These are phyloP conservation scores for Bombus difficillimus DNA, from an alignment of 1,140 invertebrate genomes.

Conservation along the genomic window DNA sequence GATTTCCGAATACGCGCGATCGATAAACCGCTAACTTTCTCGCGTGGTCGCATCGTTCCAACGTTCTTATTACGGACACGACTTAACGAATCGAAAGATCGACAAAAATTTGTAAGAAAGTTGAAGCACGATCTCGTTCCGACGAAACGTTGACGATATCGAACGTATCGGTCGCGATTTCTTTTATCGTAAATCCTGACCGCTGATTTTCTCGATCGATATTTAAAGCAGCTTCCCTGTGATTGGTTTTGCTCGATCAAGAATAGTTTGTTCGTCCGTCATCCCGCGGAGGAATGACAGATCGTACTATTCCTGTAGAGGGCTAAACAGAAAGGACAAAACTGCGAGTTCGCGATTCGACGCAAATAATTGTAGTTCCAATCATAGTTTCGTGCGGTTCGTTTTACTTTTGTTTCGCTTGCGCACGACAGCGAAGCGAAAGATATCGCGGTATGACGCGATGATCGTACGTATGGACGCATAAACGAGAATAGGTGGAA, in stretches of 20 bases:
- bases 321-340: slow-evolving; percentile 21
- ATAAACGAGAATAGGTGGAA: background rate
- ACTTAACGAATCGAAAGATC: too few species aligned
- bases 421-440: too few species aligned
- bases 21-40: too few species aligned
- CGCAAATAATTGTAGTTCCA: slow-evolving; percentile 17
- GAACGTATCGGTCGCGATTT: background rate
- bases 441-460: too few species aligned
- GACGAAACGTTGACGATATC: background rate
- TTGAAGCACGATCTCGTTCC: background rate
- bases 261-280: slow-evolving; percentile 52
- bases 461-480: background rate
- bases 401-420: background rate
- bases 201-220: background rate
- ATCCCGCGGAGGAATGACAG: slow-evolving; percentile 43
- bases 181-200: background rate
- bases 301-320: slow-evolving; percentile 48
- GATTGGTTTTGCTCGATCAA: slow-evolving; percentile 41
- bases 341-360: background rate
- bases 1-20: background rate
- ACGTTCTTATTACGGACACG: too few species aligned
- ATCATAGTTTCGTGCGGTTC: background rate
- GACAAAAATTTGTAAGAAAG: too few species aligned
- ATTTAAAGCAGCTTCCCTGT: slow-evolving; percentile 28
- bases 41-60: too few species aligned